phyloP scores from a whole-genome alignment of 2,113 vertebrate species.

The Trogon surrucura region DNA sequence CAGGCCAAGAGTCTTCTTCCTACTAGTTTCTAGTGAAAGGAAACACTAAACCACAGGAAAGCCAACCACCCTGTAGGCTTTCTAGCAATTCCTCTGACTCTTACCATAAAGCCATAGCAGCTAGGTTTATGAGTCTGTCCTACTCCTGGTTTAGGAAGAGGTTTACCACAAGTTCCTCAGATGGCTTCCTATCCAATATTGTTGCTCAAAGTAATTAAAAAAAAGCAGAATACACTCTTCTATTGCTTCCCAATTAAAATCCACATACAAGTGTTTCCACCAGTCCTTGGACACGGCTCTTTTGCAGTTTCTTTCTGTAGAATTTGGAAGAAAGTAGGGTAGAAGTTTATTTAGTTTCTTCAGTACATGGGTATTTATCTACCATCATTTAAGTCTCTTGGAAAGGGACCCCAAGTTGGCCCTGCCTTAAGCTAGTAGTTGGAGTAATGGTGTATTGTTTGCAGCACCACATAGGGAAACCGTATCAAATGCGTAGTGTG shows the following conservation, averaged over 20 bases:
- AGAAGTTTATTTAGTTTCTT: neutral
- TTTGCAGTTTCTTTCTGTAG: neutral
- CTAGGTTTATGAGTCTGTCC: neutral
- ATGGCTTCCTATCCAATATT: neutral
- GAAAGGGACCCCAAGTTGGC: neutral
- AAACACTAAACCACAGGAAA: neutral
- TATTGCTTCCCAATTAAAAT: neutral
- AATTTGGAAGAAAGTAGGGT: neutral
- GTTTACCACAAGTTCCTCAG: neutral
- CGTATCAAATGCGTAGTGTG: neutral
- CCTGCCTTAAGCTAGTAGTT: fast-evolving
- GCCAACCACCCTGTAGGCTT: neutral
- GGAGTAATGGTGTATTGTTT: neutral
- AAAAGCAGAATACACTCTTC: fast-evolving
- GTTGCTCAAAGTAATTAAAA: neutral
- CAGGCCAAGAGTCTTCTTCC: neutral
- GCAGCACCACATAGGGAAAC: neutral
- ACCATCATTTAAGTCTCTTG: neutral
- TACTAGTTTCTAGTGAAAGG: neutral
- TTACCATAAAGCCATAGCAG: neutral
- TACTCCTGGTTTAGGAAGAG: neutral
- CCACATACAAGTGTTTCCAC: neutral
- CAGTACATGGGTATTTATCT: neutral
- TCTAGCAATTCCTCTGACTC: neutral
- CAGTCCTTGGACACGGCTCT: neutral